Evolutionary conservation across 23 tunicate genomes (phyloP).

Genomic region (Aplidium turbinatum): DNA sequence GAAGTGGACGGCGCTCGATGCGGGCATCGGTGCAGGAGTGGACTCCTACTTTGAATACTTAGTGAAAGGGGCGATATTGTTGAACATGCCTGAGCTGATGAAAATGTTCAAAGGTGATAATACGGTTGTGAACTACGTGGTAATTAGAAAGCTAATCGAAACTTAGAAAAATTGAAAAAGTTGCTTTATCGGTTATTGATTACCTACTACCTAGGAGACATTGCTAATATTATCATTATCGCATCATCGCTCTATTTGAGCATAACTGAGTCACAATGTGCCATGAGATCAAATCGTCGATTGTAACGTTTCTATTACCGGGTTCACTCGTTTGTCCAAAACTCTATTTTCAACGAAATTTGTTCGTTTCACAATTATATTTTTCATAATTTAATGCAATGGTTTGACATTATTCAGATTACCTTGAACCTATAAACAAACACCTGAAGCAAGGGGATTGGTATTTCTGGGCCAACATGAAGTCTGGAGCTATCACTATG

Average conservation of each 20-base stretch:
- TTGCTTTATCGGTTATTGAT: too few relatives aligned
- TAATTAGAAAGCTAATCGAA: too few relatives aligned
- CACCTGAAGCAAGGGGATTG: conserved; percentile 83
- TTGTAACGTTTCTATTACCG: too few relatives aligned
- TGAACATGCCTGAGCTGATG: conserved; percentile 62
- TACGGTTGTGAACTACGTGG: too few relatives aligned
- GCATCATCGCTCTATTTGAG: too few relatives aligned
- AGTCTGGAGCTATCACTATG: conserved; percentile 69
- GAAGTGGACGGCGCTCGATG: conserved; percentile 77
- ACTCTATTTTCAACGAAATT: neutral
- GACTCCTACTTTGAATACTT: conserved; percentile 93
- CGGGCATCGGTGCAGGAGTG: conserved; percentile 93
- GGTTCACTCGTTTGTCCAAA: neutral
- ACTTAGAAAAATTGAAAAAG: too few relatives aligned
- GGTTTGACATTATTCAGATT: conserved; percentile 67
- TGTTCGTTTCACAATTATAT: too few relatives aligned
- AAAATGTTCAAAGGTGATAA: conserved; percentile 64
- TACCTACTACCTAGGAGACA: too few relatives aligned
- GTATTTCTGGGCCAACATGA: conserved; percentile 97
- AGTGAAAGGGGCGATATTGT: conserved; percentile 83
- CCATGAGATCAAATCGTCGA: too few relatives aligned
- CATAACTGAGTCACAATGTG: too few relatives aligned
- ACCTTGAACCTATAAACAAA: conserved; percentile 59
- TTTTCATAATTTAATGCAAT: too few relatives aligned
- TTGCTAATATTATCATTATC: too few relatives aligned